phyloP scores from a whole-genome alignment of 1,140 invertebrate genomes.

The Aphelenchoides besseyi region DNA sequence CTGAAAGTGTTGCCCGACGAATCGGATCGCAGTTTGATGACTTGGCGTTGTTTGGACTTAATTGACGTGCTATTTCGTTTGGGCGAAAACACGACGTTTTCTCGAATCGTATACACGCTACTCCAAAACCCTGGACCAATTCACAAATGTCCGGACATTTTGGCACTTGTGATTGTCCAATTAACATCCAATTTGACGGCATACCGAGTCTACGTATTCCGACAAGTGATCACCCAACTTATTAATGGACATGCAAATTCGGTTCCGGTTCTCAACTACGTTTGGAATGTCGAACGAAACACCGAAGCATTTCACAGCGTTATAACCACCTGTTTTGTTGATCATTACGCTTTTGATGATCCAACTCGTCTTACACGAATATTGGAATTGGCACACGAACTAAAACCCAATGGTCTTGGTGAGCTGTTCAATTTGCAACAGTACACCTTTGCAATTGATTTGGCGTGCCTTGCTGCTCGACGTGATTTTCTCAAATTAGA shows the following conservation, averaged over 20 bases:
- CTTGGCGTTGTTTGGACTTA: conserved; percentile 85
- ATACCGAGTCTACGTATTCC: conserved; percentile 34
- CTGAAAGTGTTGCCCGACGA: conserved; percentile 74
- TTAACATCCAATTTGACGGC: conserved; percentile 37
- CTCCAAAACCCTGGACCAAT: conserved; percentile 39
- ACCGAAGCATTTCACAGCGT: conserved; percentile 26
- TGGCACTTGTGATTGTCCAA: conserved; percentile 40
- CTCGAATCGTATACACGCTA: conserved; percentile 28
- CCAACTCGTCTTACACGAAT: conserved; percentile 83
- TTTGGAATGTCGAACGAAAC: conserved; percentile 38
- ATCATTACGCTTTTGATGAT: conserved; percentile 70
- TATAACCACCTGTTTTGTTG: conserved; percentile 30
- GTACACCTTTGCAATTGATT: conserved; percentile 92
- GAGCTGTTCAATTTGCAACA: conserved; percentile 85
- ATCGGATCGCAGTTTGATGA: conserved; percentile 78
- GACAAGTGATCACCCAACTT: conserved; percentile 34
- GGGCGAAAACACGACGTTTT: conserved; percentile 68
- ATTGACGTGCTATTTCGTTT: conserved; percentile 81
- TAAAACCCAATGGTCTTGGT: conserved; percentile 68
- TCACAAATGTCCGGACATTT: conserved; percentile 36
- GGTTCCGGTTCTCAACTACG: conserved; percentile 41
- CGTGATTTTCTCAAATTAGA: conserved; percentile 94
- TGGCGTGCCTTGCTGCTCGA: conserved; percentile 90
- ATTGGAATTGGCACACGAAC: conserved; percentile 91
- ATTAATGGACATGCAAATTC: conserved; percentile 41